Evolutionary conservation across 2,113 vertebrate species (phyloP).

Genomic region (Pseudois nayaur): DNA sequence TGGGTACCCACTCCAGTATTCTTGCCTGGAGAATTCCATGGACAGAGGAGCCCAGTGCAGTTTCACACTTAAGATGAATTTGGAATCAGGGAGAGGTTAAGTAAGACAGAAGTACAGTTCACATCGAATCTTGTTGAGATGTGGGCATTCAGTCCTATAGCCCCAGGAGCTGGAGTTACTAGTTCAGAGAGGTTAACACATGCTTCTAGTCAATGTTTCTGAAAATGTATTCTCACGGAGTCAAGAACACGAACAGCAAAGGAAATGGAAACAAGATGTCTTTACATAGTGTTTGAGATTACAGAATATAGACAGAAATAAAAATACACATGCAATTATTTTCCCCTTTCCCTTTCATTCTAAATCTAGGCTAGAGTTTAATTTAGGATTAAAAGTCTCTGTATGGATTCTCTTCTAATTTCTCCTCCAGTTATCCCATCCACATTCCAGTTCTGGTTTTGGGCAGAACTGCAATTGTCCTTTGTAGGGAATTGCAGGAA

Average conservation of each 20-base stretch:
- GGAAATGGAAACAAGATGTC: background rate
- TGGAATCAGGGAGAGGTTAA: background rate
- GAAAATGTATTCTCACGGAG: background rate
- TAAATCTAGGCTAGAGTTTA: background rate
- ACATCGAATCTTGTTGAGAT: background rate
- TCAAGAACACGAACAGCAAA: background rate
- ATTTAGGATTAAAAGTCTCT: slow-evolving; percentile 38
- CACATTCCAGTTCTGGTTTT: slow-evolving; percentile 75
- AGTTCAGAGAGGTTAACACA: background rate
- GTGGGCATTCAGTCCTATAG: background rate
- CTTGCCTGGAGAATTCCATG: background rate
- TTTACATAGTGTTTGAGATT: slow-evolving; percentile 23
- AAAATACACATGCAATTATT: background rate
- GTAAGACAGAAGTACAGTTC: background rate
- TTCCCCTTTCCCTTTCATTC: background rate
- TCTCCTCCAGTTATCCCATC: slow-evolving; percentile 60
- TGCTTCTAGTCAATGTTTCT: background rate
- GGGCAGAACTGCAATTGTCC: slow-evolving; percentile 60
- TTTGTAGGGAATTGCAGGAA: slow-evolving; percentile 65
- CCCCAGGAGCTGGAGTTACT: background rate
- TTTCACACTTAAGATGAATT: background rate
- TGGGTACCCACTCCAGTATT: background rate
- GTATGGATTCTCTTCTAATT: background rate
- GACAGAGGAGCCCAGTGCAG: background rate
- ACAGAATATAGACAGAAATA: slow-evolving; percentile 21